Base-by-base conservation (phyloP, 2,888 invertebrate genomes). In the Trissolcus japonicus region DNA sequence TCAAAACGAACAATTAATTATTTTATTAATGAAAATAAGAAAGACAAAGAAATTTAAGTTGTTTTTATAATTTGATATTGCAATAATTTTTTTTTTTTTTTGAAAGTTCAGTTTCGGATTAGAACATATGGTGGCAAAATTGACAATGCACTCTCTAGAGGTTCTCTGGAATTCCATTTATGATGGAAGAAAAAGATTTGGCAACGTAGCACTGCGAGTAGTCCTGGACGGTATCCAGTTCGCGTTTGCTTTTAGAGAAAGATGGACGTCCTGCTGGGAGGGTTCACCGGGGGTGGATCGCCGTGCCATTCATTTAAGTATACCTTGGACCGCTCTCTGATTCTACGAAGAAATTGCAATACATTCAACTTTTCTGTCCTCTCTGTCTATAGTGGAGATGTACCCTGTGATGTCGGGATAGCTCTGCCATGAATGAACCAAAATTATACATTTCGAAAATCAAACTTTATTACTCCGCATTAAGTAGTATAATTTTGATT, bases 181-280 rank as follows among this genome's bases (percentile, higher is more conserved):
- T 46, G 59, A 54, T 53, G 51, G 50, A 59, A 48, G 72, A 71
- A 48, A 72, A 77, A 71, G 80, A 82, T 82, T 80, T 83, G 84
- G 83, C 83, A 83, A 85, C 82, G 65, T 65, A 55, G 85, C 82
- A 66, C 53, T 56, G 60, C 46, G 62, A 72, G 25, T 25, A 25
- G 79, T 76, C 73, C 68, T 66, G 73, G 66, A 73, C 56, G 73
- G 80, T 83, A 84, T 81, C 75, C 78, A 79, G 80, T 62, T 75
- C 78, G 76, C 76, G 79, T 83, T 84, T 82, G 80, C 76, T 80
- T 83, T 79, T 79, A 66, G 76, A 65, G 80, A 76, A 81, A 79
- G 78, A 81, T 76, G 78, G 82, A 83, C 82, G 83, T 84, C 88
- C 87, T 77, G 85, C 85, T 81, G 87, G 72, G 87, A 86, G 81